A percentile compares a stretch with the other conserved stretches of the same genome.
Evolutionary conservation across 2,888 invertebrate genomes (phyloP).

Genomic region (Drosophila ustulata): DNA sequence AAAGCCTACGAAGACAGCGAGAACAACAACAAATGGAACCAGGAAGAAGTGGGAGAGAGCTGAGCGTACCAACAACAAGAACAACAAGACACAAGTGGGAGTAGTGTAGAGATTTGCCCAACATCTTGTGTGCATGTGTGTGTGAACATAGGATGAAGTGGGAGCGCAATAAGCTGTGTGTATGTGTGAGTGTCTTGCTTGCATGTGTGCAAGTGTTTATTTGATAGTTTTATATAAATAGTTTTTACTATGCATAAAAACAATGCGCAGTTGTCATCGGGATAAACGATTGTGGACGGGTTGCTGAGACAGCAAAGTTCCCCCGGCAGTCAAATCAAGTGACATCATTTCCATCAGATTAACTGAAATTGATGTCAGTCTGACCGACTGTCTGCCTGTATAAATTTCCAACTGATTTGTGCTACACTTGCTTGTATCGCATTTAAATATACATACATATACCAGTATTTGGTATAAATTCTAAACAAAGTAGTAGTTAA

Average conservation of each 20-base stretch:
- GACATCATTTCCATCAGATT: constrained; percentile 46
- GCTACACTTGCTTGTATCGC: constrained; percentile 6
- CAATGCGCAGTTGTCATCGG: constrained; percentile 15
- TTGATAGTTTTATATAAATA: constrained; percentile 51
- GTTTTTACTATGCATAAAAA: constrained; percentile 49
- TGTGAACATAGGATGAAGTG: background rate
- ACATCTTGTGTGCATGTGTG: background rate
- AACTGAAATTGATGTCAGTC: constrained; percentile 20
- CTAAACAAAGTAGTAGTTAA: background rate
- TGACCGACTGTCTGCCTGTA: constrained; percentile 2
- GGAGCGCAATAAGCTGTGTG: background rate
- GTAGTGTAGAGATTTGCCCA: background rate
- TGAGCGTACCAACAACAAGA: background rate
- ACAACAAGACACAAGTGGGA: background rate
- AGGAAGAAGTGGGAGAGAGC: constrained; percentile 8
- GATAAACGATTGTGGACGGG: constrained; percentile 7
- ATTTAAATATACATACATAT: constrained; percentile 4
- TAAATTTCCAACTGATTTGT: constrained; percentile 15
- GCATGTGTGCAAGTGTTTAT: constrained; percentile 2
- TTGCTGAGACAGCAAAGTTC: constrained; percentile 17
- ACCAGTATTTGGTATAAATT: constrained; percentile 2
- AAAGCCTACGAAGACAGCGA: constrained; percentile 30
- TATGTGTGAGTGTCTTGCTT: background rate
- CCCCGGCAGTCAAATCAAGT: constrained; percentile 23
- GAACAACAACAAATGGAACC: constrained; percentile 6